Conservation (phyloP, 1,140 invertebrate species). For the Drosophila varians region DNA sequence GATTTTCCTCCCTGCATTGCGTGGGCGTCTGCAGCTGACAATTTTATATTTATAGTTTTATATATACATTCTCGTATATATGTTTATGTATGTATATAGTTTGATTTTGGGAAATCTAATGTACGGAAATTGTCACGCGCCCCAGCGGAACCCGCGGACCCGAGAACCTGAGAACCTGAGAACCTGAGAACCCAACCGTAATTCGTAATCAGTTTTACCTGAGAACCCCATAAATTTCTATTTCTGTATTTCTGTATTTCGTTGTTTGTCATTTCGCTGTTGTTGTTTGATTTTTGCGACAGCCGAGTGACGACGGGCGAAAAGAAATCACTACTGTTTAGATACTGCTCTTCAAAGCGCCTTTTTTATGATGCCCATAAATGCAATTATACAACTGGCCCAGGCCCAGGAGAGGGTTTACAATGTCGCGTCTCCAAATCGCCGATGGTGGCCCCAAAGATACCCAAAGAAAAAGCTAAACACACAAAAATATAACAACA, state of each 20-base stretch:
- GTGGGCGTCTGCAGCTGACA: constrained; percentile 79
- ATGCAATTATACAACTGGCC: constrained; percentile 80
- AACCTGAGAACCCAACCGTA: not conserved
- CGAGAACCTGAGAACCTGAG: constrained; percentile 25
- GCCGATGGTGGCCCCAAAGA: constrained; percentile 13
- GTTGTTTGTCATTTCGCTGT: not conserved
- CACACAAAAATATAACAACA: constrained; percentile 15
- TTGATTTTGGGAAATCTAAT: constrained; percentile 30
- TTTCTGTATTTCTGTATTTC: constrained; percentile 38
- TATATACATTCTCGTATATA: not conserved
- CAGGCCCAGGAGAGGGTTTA: constrained; percentile 30
- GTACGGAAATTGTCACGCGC: constrained; percentile 47
- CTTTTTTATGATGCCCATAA: constrained; percentile 76
- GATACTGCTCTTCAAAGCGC: constrained; percentile 72
- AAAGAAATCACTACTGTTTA: constrained; percentile 79
- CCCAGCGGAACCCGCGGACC: constrained; percentile 25
- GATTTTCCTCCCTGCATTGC: constrained; percentile 49
- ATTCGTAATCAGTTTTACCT: constrained; percentile 76
- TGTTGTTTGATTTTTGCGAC: constrained; percentile 28
- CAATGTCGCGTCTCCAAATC: constrained; percentile 44
- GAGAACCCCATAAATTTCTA: constrained; percentile 73
- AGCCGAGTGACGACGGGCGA: constrained; percentile 36
- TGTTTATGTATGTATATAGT: constrained; percentile 4
- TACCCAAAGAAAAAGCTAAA: constrained; percentile 21
- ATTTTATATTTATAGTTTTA: constrained; percentile 71